Base-by-base conservation (phyloP, 2,888 invertebrate genomes). In the Cepaea hortensis region DNA sequence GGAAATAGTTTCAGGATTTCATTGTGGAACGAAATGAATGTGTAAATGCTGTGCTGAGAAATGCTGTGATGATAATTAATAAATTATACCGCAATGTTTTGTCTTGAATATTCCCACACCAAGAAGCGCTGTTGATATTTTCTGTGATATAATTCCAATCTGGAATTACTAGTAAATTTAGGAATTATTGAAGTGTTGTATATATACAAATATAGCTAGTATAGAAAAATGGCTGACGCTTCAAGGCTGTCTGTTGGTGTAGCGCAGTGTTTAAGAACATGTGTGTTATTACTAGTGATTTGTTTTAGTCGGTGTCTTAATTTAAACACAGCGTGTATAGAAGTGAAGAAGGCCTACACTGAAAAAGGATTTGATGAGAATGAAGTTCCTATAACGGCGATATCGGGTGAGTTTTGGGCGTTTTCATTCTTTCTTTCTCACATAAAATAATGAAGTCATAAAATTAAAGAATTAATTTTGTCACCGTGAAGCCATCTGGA, bases 341-440 rank as follows among this genome's bases (percentile, higher is more conserved):
- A 97, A 93, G 96, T 98, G 70, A 97, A 97, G 95, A 96, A 97
- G 94, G 97, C 97, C 90, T 97, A 97, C 92, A 13, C 96, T 96
- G 94, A 96, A 96, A 93, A 96, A 97, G 91, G 96, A 96, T 93
- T 96, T 97, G 93, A 95, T 97, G n/a, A 96, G 96, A 92, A 97
- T 97, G 3, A 95, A 97, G 87, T 98, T 96, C 88, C 94, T 97
- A 90, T 97, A 97, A 9, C 89, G 68, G 91, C 91, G 20, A 90
- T 96, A 96, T 85, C 93, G 97, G 89, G 96, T 96, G 80, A 65
- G 95, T 85, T 35, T 68, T 13, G 11, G 6, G 23, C 23, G 6
- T 73, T 11, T 3, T 73, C 68, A 11, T 68, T 68, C 68, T 65
- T 65, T 65, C 65, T 65, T 65, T 9, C 9, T 68, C n/a, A 4